Evolutionary conservation across 2,113 vertebrate species (phyloP).

Genomic region (Spheniscus mendiculus): DNA sequence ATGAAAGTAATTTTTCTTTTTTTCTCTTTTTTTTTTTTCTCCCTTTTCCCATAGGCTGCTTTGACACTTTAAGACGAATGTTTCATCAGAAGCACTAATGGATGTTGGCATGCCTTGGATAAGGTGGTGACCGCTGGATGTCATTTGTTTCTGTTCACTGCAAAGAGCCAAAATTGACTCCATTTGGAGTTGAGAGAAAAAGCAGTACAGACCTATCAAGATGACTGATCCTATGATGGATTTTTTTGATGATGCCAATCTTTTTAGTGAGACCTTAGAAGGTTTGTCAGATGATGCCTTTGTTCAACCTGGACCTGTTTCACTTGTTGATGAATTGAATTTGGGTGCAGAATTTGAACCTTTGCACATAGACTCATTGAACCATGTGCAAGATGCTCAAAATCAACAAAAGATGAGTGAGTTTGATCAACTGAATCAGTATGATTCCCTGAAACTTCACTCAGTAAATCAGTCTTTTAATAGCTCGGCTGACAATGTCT

Average conservation of each 20-base stretch:
- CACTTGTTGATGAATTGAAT: slow-evolving; percentile 94
- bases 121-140: slow-evolving; percentile 67
- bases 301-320: slow-evolving; percentile 86
- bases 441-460: slow-evolving; percentile 86
- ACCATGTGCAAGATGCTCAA: slow-evolving; percentile 83
- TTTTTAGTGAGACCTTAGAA: slow-evolving; percentile 93
- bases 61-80: slow-evolving; percentile 5
- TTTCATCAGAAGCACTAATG: slow-evolving; percentile 66
- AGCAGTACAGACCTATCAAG: slow-evolving; percentile 68
- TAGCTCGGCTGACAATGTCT: slow-evolving; percentile 78
- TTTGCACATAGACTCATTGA: slow-evolving; percentile 88
- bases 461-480: slow-evolving; percentile 84
- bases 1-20: background rate
- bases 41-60: background rate
- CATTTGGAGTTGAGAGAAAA: slow-evolving; percentile 66
- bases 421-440: slow-evolving; percentile 89
- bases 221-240: slow-evolving; percentile 94
- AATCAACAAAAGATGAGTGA: slow-evolving; percentile 80
- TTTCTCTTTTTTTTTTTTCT: fast-evolving
- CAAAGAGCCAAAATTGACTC: slow-evolving; percentile 62
- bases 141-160: slow-evolving; percentile 55
- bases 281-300: slow-evolving; percentile 92
- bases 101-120: slow-evolving; percentile 70
- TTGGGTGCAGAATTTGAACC: slow-evolving; percentile 93
- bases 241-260: slow-evolving; percentile 95